phyloP scores from a whole-genome alignment of 1,140 invertebrate species.

The Hyles euphorbiae region DNA sequence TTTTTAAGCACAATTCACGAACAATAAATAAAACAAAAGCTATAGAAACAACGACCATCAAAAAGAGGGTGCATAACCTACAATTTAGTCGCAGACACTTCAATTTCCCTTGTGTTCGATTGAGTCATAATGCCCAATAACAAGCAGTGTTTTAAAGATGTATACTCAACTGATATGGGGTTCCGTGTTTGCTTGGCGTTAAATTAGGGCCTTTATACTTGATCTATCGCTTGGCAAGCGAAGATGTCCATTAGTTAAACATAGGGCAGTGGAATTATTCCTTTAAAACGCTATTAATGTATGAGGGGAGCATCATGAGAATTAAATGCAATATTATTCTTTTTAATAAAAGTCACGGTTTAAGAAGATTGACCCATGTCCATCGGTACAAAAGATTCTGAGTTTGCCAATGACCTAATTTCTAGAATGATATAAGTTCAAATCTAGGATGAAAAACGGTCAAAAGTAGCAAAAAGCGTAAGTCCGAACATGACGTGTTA shows the following conservation, averaged over 20 bases:
- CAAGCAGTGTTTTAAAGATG: slow-evolving; percentile 46
- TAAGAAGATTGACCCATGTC: too few species aligned
- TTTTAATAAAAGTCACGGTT: too few species aligned
- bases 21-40: too few species aligned
- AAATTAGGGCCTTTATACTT: slow-evolving; percentile 50
- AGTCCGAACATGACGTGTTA: too few species aligned
- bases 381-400: too few species aligned
- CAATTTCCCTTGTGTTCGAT: slow-evolving; percentile 49
- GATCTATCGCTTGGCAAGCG: slow-evolving; percentile 47
- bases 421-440: too few species aligned
- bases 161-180: slow-evolving; percentile 51
- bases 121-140: slow-evolving; percentile 62
- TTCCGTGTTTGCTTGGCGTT: slow-evolving; percentile 38
- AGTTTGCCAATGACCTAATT: too few species aligned
- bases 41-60: background rate
- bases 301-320: too few species aligned
- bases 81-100: slow-evolving; percentile 55
- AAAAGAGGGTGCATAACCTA: slow-evolving; percentile 35
- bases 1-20: too few species aligned
- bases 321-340: too few species aligned
- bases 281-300: background rate
- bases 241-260: slow-evolving; percentile 6
- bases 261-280: background rate
- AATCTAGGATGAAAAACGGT: too few species aligned
- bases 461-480: too few species aligned